A percentile compares a stretch with the other conserved stretches of the same genome.
phyloP scores from a whole-genome alignment of 2,888 invertebrate genomes.

The Andrena chrysosceles region DNA sequence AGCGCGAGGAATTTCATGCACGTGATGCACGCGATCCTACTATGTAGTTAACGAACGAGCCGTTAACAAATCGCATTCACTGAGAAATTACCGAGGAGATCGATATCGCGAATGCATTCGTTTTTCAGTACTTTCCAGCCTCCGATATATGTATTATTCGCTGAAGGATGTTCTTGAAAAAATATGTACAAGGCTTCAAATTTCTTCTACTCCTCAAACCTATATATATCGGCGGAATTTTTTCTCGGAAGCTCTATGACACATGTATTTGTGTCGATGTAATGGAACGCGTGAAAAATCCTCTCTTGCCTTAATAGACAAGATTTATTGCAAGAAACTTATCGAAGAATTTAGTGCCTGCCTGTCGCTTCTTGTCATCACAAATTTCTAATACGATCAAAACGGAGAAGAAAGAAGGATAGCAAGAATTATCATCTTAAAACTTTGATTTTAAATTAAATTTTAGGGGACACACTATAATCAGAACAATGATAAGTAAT shows the following conservation, averaged over 20 bases:
- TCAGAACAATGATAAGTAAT: no score
- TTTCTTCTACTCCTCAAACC: slow-evolving; percentile 6
- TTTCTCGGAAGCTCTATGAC: slow-evolving; percentile 18
- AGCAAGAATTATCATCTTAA: neutral
- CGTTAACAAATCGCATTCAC: slow-evolving; percentile 17
- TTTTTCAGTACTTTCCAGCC: neutral
- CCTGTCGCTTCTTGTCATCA: neutral
- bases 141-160: neutral
- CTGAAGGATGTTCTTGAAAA: neutral
- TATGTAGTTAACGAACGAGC: slow-evolving; percentile 38
- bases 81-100: slow-evolving; percentile 19
- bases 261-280: slow-evolving; percentile 9
- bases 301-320: neutral
- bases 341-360: neutral
- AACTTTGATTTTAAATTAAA: neutral
- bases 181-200: neutral
- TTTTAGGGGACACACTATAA: neutral
- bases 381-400: neutral
- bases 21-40: slow-evolving; percentile 40
- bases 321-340: neutral
- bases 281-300: neutral
- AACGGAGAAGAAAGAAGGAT: neutral
- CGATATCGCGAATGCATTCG: neutral
- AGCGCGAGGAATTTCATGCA: slow-evolving; percentile 46
- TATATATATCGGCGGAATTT: slow-evolving; percentile 38